Base-by-base conservation (phyloP, 2,797 vertebrate species). In the Acipenser ruthenus region DNA sequence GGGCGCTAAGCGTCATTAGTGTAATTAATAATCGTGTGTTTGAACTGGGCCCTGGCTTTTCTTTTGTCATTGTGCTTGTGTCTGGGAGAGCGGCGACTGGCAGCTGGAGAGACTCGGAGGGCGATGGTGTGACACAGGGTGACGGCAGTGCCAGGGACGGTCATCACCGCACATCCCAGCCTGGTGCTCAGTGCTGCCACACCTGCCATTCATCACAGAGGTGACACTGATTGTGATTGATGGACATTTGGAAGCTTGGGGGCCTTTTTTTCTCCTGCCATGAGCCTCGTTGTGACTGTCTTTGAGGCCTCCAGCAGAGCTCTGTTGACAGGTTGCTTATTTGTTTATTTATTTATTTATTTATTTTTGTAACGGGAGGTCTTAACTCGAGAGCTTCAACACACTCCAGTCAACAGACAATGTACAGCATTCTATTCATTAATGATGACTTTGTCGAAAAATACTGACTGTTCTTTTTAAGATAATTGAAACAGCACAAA, bases 101-200 rank as follows among this genome's bases (percentile, higher is more conserved):
- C 93, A 94, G 93, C 92, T 93, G 91, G 84, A 74, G 72, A 74
- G 76, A 69, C 88, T 88, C 88, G 82, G 86, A 88, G 88, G 89
- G 82, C 75, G 65, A 67, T 70, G 83, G 78, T 63, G 88, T 87
- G 91, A 84, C 86, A 76, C 81, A 79, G 79, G 83, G 89, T 82
- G 93, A 92, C 89, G 74, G 86, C 86, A 74, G 91, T 86, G 87
- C 93, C 95, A 91, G 93, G 89, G 86, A 86, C 80, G 60, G 79
- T 75, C 65, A 49, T 89, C 86, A 65, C 82, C 6, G 7, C 49
- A 1, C 49, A 15, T 70, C 69, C 66, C 79, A 1, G 72, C 67
- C 61, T 49, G 4, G 3, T 67, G 71, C 66, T 10, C 66, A 65
- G 70, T 0, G 67, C 75, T 49, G 78, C 80, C 82, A 70, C 83